A percentile compares a stretch with the other conserved stretches of the same genome.
Evolutionary conservation across 2,797 vertebrate species (phyloP).

Genomic region (Varecia variegata): DNA sequence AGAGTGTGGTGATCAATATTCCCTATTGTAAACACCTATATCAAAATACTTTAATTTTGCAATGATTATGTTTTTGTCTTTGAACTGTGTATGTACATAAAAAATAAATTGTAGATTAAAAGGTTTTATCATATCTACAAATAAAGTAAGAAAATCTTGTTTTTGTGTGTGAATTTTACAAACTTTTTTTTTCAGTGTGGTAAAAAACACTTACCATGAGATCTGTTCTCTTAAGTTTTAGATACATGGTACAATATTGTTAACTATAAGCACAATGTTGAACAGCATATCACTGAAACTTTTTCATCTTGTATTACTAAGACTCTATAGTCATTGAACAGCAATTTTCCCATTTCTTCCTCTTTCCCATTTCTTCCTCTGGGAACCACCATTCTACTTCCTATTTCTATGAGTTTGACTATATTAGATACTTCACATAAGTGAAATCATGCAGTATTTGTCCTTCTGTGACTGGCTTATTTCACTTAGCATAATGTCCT

Average conservation of each 20-base stretch:
- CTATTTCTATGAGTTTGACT: background rate
- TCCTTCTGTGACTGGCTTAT: background rate
- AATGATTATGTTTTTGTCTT: background rate
- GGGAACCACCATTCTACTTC: background rate
- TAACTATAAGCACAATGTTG: background rate
- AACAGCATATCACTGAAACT: background rate
- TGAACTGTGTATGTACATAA: background rate
- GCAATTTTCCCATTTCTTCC: background rate
- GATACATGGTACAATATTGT: background rate
- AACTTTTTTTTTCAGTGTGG: background rate
- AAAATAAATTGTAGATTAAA: background rate
- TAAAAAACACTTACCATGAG: background rate
- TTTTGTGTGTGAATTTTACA: background rate
- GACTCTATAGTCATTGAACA: background rate
- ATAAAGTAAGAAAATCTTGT: background rate
- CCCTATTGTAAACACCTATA: background rate
- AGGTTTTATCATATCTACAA: background rate
- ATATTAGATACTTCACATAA: background rate
- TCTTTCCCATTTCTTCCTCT: background rate
- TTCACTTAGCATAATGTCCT: background rate
- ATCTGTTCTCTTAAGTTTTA: background rate
- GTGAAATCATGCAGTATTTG: background rate
- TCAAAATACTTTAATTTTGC: background rate
- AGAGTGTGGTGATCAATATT: background rate
- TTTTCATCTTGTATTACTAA: background rate